Evolutionary conservation across 2,888 invertebrate species (phyloP), one percentile per base, ranked within the genome.

Genomic region (Gnatocerus cornutus): DNA sequence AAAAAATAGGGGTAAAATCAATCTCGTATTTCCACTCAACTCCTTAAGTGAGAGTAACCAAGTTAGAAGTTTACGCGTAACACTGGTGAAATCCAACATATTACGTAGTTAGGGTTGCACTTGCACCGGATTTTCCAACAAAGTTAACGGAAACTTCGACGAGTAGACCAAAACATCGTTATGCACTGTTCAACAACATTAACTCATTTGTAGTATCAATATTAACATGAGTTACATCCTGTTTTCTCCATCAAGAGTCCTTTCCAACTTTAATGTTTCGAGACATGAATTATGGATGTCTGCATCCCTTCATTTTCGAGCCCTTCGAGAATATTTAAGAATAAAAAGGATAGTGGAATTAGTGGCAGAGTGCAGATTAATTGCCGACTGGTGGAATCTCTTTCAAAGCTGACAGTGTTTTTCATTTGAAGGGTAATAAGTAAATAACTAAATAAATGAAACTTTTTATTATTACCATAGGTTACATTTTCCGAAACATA

Each of bases 161-260:
- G 13, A 50, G 9, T 12, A 59, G 45, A 30, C 61, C 61, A n/a
- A 50, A 61, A 61, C 61, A 61, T 61, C 61, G 46, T 48, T 61
- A 61, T 50, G 48, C 61, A 61, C 48, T 61, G 61, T 61, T 61
- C 61, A 46, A 50, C 50, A 58, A 30, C 58, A 58, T 58, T 58
- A 58, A 58, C 58, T 58, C 58, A 30, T 58, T 43, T 43, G 27
- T 16, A 50, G 13, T 61, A 61, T 61, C 50, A 61, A 61, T 61
- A 61, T 61, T 61, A 61, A 61, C 61, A 48, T 16, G 59, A 59
- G 59, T 27, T 48, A 29, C 29, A 46, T 59, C 61, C 46, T 39
- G 61, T 61, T 61, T 61, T 61, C 61, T 39, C 48, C 14, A 33
- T 8, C 61, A 46, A 21, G 46, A 48, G 46, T 61, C 61, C n/a